A percentile compares a stretch with the other conserved stretches of the same genome.
Conservation (phyloP, 2,888 invertebrate genomes). For the Xanthia icteritia region DNA sequence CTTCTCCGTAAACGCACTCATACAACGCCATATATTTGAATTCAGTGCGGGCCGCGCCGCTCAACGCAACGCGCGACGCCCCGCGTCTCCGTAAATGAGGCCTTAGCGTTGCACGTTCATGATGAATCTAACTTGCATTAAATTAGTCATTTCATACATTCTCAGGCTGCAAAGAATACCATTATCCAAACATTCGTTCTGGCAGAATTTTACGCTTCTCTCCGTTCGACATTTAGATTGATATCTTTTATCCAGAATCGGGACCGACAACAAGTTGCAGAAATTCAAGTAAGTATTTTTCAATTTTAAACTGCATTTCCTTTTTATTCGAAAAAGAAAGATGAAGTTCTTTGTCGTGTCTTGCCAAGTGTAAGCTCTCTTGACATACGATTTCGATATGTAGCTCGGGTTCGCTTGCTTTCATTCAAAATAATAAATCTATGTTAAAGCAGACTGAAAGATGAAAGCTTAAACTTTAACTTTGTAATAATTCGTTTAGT, state of each 20-base stretch:
- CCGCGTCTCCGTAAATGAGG: too few relatives aligned
- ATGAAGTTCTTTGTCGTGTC: not conserved
- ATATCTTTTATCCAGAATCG: too few relatives aligned
- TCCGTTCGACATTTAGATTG: too few relatives aligned
- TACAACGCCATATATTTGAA: too few relatives aligned
- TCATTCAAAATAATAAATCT: not conserved
- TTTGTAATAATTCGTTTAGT: too few relatives aligned
- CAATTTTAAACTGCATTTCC: conserved; percentile 11
- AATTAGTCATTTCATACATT: conserved; percentile 14
- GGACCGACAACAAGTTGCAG: not conserved
- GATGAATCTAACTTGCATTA: not conserved
- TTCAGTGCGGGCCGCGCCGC: too few relatives aligned
- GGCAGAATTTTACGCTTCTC: not conserved
- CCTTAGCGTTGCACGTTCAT: not conserved
- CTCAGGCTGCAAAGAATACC: not conserved
- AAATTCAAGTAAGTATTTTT: conserved; percentile 5
- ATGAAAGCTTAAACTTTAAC: too few relatives aligned
- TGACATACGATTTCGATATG: conserved; percentile 8
- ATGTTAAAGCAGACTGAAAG: not conserved
- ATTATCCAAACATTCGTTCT: not conserved
- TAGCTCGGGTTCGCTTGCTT: not conserved
- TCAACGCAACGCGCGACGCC: too few relatives aligned
- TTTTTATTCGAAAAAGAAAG: conserved; percentile 1
- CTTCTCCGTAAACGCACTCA: too few relatives aligned
- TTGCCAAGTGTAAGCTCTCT: not conserved